Percentiles rank a stretch among this genome's conserved stretches.
Conservation (phyloP, 1,140 invertebrate genomes). For the Nylanderia fulva region DNA sequence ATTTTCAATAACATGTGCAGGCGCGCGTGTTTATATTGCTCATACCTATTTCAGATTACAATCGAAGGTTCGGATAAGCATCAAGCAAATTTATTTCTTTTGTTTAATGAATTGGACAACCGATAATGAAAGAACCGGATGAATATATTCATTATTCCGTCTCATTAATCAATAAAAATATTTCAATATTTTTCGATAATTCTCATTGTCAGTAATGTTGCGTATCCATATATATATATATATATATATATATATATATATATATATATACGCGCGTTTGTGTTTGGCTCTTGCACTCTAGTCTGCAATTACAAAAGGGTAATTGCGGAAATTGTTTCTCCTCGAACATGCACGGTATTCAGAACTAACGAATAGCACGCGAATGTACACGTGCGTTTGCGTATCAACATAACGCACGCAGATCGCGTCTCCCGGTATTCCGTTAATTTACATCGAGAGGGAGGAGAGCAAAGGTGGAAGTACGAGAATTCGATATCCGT, state of each 20-base stretch:
- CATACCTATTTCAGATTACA: not conserved
- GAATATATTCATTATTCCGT: not conserved
- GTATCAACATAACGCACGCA: conserved; percentile 17
- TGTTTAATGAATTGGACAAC: not conserved
- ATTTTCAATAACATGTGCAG: conserved; percentile 35
- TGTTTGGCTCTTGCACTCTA: not conserved
- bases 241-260: no score
- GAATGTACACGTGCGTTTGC: not conserved
- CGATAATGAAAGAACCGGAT: not conserved
- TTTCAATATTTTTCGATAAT: not conserved
- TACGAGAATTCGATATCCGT: conserved; percentile 39
- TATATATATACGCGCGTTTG: no score
- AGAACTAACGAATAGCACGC: conserved; percentile 22
- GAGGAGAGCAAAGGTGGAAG: not conserved
- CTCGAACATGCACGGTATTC: conserved; percentile 2
- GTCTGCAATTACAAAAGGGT: conserved; percentile 13
- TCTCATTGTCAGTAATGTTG: not conserved
- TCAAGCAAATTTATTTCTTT: not conserved
- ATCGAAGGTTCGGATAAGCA: not conserved
- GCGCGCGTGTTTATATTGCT: not conserved
- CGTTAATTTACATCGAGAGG: conserved; percentile 10
- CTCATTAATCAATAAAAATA: not conserved
- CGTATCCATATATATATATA: no score
- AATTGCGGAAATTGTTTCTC: conserved; percentile 3
- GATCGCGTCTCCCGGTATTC: conserved; percentile 35